Evolutionary conservation across 2,888 invertebrate genomes (phyloP), one percentile per base, ranked within the genome.

Genomic region (Heteromyza rotundicornis): DNA sequence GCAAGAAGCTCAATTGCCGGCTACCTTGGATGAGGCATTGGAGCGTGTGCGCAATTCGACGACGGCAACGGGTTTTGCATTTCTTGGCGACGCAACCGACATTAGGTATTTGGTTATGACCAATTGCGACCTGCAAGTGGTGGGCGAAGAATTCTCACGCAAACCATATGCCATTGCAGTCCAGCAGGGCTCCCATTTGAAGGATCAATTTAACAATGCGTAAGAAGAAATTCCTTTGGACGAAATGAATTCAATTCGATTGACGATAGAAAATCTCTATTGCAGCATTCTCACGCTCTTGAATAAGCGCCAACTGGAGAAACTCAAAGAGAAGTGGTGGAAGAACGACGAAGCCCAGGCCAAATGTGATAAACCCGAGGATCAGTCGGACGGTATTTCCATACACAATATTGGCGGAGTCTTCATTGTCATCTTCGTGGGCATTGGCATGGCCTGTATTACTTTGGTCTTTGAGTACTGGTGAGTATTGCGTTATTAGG

Each of bases 331-430:
- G 75, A 90, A 88, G 72, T 99, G 98, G 98, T 99, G 98, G 98
- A 92, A 89, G 72, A 90, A 91, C 66, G 96, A 96, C 75, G 91
- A 90, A 0, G 87, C 89, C 7, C 89, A 88, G 35, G 88, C 88
- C 72, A 87, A 88, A 64, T 95, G 95, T 74, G 92, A 94, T 71
- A 91, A 92, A 70, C 91, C 93, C 59, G 94, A 95, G 76, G 94
- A 96, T 78, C 95, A 97, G 78, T 94, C 94, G 2, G 98, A 97
- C 78, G 98, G 98, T 54, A 98, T 98, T 77, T 96, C 96, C 64
- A 97, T 98, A 64, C 92, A 96, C 78, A 98, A 98, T 81, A 98
- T 98, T 70, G 98, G 96, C 52, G 98, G 98, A 0, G 98, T 98
- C 0, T 98, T 98, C 80, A 95, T 98, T 58, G 96, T 98, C 0